Evolutionary conservation across 35 echinoderm and acorn worm species (phyloP), one percentile per base, ranked within the genome.

Genomic region (Patiria miniata): DNA sequence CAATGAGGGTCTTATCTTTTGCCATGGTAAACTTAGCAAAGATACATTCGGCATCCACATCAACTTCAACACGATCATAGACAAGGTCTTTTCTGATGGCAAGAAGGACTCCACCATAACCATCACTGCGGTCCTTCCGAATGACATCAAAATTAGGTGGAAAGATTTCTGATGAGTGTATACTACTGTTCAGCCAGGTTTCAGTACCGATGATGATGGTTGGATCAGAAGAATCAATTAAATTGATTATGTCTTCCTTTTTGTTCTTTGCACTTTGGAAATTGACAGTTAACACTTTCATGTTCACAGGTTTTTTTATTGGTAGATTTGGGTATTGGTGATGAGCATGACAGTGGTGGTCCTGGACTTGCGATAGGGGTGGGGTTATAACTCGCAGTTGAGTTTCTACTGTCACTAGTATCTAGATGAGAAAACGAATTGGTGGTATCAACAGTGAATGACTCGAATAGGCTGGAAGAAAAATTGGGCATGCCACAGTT

Each of bases 101-200:
- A 17, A 88, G 53, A 39, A 81, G 77, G 26, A 93, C 91, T 29
- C 79, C 78, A 52, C 85, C 78, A 77, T 81, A 88, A 36, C 83
- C 77, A 57, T 79, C 39, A 42, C 8, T 23, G 33, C 79, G 37
- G 76, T 88, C 86, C 38, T 93, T 88, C 18, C 85, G 77, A 38
- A 88, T 59, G 28, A 83, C 86, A 21, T 88, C 68, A 68, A 88
- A 83, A 19, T 38, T 76, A 22, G 52, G 19, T 17, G 86, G 81
- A 40, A 93, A 84, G 17, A 93, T 40, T 39, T 92, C 90, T 19
- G 36, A 50, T 18, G 54, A 77, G 33, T 26, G 38, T 37, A 92
- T 87, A n/a, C 30, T 40, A 29, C 65, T 81, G 40, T 88, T 93
- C 7, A 93, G 79, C 91, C 91, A 93, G 8, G 91, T 81, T 79